Evolutionary conservation across 2,888 invertebrate genomes (phyloP).

Genomic region (Cephonodes hylas): DNA sequence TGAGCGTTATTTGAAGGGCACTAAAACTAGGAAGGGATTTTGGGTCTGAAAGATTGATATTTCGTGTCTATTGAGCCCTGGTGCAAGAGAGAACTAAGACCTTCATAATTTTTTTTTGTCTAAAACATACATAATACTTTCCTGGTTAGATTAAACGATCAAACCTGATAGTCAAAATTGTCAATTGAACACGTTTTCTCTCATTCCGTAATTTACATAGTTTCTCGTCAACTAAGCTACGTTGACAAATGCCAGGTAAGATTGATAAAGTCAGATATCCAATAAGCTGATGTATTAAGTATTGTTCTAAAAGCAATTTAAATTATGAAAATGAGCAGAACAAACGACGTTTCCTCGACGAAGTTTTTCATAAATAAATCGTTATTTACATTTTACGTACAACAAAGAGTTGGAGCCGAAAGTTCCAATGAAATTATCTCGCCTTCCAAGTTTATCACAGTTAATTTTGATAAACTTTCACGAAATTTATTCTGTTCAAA

Average conservation of each 20-base stretch:
- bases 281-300: no score
- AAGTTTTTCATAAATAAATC: constrained; percentile 24
- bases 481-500: constrained; percentile 25
- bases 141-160: no score
- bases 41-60: not conserved
- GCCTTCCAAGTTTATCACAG: constrained; percentile 33
- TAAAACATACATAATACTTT: no score
- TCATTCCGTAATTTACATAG: no score
- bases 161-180: no score
- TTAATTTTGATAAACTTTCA: constrained; percentile 28
- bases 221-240: no score
- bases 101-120: no score
- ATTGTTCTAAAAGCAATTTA: not conserved
- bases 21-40: not conserved
- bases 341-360: not conserved
- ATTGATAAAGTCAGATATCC: no score
- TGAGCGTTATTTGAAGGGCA: not conserved
- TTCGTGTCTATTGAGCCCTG: not conserved
- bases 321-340: not conserved
- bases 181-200: no score
- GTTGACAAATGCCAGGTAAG: no score
- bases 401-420: constrained; percentile 19
- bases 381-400: constrained; percentile 27
- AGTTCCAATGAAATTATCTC: constrained; percentile 37
- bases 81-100: no score